Evolutionary conservation across 2,888 invertebrate species (phyloP).

Genomic region (Hirudinaria manillensis): DNA sequence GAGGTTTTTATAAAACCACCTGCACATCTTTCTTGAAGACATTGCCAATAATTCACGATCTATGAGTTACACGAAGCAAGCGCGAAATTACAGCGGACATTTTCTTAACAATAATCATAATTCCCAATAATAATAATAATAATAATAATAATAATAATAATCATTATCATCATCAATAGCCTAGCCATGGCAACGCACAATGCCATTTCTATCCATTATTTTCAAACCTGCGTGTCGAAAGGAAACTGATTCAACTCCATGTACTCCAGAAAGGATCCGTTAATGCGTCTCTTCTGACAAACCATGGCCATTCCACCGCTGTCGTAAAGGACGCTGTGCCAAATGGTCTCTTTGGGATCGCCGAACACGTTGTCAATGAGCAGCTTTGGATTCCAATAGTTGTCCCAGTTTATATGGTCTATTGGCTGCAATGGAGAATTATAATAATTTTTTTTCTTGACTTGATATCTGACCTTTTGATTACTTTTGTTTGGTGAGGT

Average conservation of each 20-base stretch:
- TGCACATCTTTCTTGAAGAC: no score
- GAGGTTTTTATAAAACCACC: no score
- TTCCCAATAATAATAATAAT: no score
- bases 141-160: neutral
- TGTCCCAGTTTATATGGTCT: constrained; percentile 35
- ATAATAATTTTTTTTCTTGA: no score
- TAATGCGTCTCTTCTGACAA: constrained; percentile 41
- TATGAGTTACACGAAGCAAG: no score
- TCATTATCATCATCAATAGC: no score
- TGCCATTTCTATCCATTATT: neutral
- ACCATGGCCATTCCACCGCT: constrained; percentile 37
- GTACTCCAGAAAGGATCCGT: constrained; percentile 45
- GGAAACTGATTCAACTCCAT: constrained; percentile 46
- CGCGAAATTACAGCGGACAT: no score
- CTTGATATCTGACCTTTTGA: no score
- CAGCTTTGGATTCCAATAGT: constrained; percentile 44
- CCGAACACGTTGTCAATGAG: constrained; percentile 43
- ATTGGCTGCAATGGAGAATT: neutral
- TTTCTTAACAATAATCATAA: no score
- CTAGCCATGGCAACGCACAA: no score
- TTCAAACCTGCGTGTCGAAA: constrained; percentile 45
- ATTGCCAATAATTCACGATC: no score
- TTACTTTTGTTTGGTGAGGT: neutral
- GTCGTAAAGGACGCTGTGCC: constrained; percentile 38
- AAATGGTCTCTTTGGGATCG: constrained; percentile 41